These are phyloP conservation scores for Gymnoscopelus braueri DNA, from an alignment of 2,797 vertebrate species.

Conservation along the genomic window DNA sequence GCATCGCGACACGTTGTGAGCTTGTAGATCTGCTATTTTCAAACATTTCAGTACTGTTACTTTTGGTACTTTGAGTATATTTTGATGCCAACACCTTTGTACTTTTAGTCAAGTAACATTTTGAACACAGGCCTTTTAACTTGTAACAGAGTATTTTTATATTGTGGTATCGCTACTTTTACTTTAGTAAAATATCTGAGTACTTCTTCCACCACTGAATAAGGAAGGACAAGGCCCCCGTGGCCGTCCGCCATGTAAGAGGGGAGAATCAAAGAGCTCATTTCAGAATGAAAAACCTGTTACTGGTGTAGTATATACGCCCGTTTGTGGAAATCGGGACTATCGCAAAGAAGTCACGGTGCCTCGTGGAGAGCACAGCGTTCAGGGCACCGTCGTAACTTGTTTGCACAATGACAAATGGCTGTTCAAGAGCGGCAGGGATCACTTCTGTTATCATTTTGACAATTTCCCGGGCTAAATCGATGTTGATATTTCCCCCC, in stretches of 20 bases:
- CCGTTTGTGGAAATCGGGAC: constrained; percentile 42
- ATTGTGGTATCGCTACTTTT: no score
- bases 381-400: constrained; percentile 29
- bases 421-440: constrained; percentile 48
- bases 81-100: no score
- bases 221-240: constrained; percentile 25
- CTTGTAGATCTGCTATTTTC: no score
- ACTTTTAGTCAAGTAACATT: no score
- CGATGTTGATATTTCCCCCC: constrained; percentile 31
- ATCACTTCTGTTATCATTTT: constrained; percentile 56
- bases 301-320: constrained; percentile 37
- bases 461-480: constrained; percentile 59
- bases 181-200: no score
- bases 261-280: neutral
- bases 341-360: constrained; percentile 46
- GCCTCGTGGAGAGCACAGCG: constrained; percentile 18
- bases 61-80: no score
- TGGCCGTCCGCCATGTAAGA: neutral
- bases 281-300: constrained; percentile 62
- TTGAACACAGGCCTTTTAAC: no score
- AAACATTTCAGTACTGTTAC: no score
- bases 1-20: no score
- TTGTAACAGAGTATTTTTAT: no score
- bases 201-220: neutral
- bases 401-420: constrained; percentile 67